Evolutionary conservation across 2,113 vertebrate species (phyloP), one percentile per base, ranked within the genome.

Genomic region (Apodemus speciosus): DNA sequence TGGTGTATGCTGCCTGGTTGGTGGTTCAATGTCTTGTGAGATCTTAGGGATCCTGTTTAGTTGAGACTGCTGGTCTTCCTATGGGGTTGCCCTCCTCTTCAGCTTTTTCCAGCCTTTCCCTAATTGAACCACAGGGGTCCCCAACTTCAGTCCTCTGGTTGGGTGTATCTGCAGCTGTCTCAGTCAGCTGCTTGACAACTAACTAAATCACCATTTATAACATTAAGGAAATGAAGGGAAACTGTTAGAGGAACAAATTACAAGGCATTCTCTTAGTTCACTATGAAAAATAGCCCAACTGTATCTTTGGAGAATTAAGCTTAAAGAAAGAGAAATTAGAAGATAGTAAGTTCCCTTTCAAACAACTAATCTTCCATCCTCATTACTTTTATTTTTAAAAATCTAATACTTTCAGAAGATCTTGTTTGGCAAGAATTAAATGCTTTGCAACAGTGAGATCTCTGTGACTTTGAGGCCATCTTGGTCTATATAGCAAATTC

Each of bases 211-310:
- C 18, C 25, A 35, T 53, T 88, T 89, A 80, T 94, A 51, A 90
- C 72, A 38, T 62, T 73, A 58, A 95, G 21, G 43, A 96, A 94
- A 40, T 84, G 43, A 94, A 72, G 71, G 95, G 53, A 93, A 95
- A 62, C 49, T 92, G 75, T 85, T 51, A 51, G 5, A 32, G 69
- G 87, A 94, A 93, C n/a, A 94, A 91, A 85, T 64, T 35, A 38
- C 38, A 73, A 95, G 93, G 85, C 75, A 89, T 81, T 68, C 11
- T 84, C 85, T 72, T 60, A 58, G 32, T 85, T 89, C 38, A 53
- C 43, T 49, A 43, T 92, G 69, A 90, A 77, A 77, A 94, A 71
- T 21, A 77, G 6, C 3, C 81, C 90, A 94, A 68, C 49, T 35
- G 35, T 80, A 92, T 73, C 71, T 88, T 95, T 77, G 64, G 64